Base-by-base conservation (phyloP, 2,113 vertebrate genomes). In the Mola mola region DNA sequence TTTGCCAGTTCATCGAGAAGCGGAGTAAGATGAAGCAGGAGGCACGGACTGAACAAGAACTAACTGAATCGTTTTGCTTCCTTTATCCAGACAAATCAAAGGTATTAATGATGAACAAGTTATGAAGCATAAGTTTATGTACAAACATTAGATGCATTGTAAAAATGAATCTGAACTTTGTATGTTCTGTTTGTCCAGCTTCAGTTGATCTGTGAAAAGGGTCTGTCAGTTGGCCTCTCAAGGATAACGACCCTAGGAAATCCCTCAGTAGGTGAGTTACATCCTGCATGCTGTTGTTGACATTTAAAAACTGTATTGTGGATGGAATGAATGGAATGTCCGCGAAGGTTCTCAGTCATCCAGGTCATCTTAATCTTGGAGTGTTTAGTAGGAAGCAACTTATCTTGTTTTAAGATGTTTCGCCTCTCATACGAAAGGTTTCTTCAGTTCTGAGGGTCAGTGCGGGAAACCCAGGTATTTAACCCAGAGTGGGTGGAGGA, bases 221-320 rank as follows among this genome's bases (percentile, higher is more conserved):
- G 97, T 47, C 90, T 99, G 77, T 92, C 94, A 1, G 94, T 95
- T 44, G 97, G 95, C 65, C 94, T 97, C 86, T 96, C 95, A 52
- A 94, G 83, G 88, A 91, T 98, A 69, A 93, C 91, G 19, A 92
- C 92, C 78, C 92, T 99, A 0, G 97, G 96, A 78, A 96, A 86
- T 64, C 93, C 96, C 68, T 88, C 91, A 67, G 90, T 93, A 91
- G 97, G 97, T 99, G 92, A 84, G 69, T 75, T 4, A 1, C 25
- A 11, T 58, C 21, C 33, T 57, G 17, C 37, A 8, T 4, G 16
- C 37, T 31, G 48, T 19, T 58, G 41, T 34, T 55, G 4, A 21
- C 9, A 13, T 5, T 31, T 44, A 2, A 20, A 34, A 19, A 10
- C 16, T 19, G 12, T 13, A 15, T 13, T 34, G 4, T n/a, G n/a